Percentiles rank a stretch among this genome's conserved stretches.
Conservation (phyloP, 2,113 vertebrate genomes). For the Blennius ocellaris region DNA sequence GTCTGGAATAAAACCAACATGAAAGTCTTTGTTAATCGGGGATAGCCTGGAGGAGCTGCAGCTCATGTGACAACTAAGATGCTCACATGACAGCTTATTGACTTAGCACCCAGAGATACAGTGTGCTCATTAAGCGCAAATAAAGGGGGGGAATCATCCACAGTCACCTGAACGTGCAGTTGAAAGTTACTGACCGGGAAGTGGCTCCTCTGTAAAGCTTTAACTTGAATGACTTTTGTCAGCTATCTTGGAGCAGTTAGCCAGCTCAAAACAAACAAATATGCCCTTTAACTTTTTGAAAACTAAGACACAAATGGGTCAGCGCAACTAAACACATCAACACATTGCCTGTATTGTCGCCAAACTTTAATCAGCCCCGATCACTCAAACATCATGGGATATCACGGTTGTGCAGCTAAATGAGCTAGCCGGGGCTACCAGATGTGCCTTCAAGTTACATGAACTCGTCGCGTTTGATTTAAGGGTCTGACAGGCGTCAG, state of each 20-base stretch:
- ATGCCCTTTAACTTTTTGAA: neutral
- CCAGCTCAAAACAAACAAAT: constrained; percentile 27
- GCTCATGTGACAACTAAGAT: neutral
- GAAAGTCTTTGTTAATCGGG: neutral
- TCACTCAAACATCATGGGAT: neutral
- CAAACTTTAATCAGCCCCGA: constrained; percentile 15
- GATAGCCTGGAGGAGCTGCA: neutral
- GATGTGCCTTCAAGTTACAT: neutral
- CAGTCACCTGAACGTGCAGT: too few relatives aligned
- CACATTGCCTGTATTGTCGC: neutral
- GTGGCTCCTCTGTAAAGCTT: too few relatives aligned
- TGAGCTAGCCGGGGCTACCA: constrained; percentile 62
- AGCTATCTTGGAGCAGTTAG: constrained; percentile 14
- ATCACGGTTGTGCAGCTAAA: constrained; percentile 12
- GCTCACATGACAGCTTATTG: constrained; percentile 7
- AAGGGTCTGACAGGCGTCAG: neutral
- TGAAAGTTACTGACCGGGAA: too few relatives aligned
- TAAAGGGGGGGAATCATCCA: too few relatives aligned
- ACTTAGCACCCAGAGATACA: neutral
- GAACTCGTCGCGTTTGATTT: constrained; percentile 7
- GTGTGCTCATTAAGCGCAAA: too few relatives aligned
- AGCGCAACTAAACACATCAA: neutral
- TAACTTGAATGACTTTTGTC: constrained; percentile 8
- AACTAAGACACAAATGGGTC: neutral
- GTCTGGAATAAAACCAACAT: constrained; percentile 2